Evolutionary conservation across 2,888 invertebrate genomes (phyloP).

Genomic region (Antheraea assamensis): DNA sequence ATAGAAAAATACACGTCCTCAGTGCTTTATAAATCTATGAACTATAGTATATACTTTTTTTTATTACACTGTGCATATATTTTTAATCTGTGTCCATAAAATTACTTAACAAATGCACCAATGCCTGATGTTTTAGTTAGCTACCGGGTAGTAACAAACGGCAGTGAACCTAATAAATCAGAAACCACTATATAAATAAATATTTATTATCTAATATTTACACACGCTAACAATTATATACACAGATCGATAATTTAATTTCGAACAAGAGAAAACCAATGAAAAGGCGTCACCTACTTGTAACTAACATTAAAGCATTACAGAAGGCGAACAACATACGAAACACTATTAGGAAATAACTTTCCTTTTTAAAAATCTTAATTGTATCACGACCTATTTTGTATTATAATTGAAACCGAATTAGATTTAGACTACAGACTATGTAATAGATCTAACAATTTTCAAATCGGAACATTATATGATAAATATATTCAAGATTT

Average conservation of each 20-base stretch:
- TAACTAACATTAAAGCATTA: conserved; percentile 78
- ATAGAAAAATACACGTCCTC: conserved; percentile 81
- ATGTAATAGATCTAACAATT: not conserved
- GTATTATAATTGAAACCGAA: conserved; percentile 8
- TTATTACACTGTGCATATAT: conserved; percentile 57
- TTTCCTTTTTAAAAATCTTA: conserved; percentile 26
- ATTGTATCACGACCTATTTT: conserved; percentile 8
- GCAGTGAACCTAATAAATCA: conserved; percentile 52
- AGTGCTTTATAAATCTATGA: conserved; percentile 68
- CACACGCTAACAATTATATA: conserved; percentile 76
- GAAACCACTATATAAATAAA: conserved; percentile 65
- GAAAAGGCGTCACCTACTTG: conserved; percentile 59
- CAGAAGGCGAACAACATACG: conserved; percentile 76
- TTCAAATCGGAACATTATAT: not conserved
- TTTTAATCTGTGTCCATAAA: conserved; percentile 49
- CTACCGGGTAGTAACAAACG: conserved; percentile 37
- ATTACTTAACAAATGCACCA: conserved; percentile 59
- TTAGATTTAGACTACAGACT: conserved; percentile 14
- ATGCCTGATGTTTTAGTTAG: conserved; percentile 39
- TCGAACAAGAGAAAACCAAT: conserved; percentile 41
- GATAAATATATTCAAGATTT: not conserved
- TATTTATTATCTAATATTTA: conserved; percentile 69
- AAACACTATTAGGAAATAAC: conserved; percentile 49
- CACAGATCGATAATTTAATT: conserved; percentile 66
- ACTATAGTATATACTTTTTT: conserved; percentile 40